Base-by-base conservation (phyloP, 2,113 vertebrate species). In the Dipodomys spectabilis region DNA sequence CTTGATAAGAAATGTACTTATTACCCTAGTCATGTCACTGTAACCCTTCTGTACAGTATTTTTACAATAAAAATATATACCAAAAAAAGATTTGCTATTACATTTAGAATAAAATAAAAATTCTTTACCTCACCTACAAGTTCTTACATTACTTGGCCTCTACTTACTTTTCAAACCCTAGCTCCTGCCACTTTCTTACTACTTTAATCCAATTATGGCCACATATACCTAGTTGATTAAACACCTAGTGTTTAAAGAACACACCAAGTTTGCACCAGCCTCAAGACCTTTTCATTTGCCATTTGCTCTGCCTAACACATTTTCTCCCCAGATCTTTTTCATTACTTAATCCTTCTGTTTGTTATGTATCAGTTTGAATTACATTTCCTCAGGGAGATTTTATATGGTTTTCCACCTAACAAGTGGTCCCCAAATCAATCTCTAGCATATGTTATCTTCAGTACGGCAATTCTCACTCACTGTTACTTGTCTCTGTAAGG, bases 71-170 rank as follows among this genome's bases (percentile, higher is more conserved):
- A 39, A 39, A 39, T 39, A 39, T 39, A 39, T 39, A 6, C 39
- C 39, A 39, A 39, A 39, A 39, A 39, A 88, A 88, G 45, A 74
- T 49, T 30, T 75, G 19, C 49, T 53, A 69, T 12, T 27, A 4
- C 20, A 64, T 35, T 89, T 69, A 85, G 45, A 90, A 69, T 64
- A 81, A 81, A 80, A 81, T 84, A 6, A 83, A 82, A 85, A 73
- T 39, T 75, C 11, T 49, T 25, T 92, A 78, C 35, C 13, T 6
- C 25, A 67, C 23, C 39, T 39, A 39, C 39, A 39, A 39, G 5
- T 39, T 39, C 39, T 39, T 39, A 39, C 39, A 39, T 39, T 39
- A 39, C 39, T 39, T 39, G 39, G 39, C 39, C 44, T 88, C 60
- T 68, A 44, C 28, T n/a, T 74, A 35, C 32, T 74, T 92, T 85